Evolutionary conservation across 1,140 invertebrate genomes (phyloP).

Genomic region (Bombus vancouverensis): DNA sequence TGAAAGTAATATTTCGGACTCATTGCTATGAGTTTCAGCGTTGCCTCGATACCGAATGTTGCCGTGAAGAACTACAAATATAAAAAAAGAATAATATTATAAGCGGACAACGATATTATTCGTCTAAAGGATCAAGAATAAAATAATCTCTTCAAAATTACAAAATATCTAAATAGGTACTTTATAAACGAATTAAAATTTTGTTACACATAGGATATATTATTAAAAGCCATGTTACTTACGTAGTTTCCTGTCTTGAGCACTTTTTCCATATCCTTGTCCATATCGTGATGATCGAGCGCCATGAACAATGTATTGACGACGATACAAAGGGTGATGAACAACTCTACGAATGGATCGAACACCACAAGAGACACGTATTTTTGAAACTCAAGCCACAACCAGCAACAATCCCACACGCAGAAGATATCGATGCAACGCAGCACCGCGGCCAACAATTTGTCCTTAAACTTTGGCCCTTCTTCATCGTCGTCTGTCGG

Average conservation of each 20-base stretch:
- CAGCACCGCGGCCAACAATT: conserved; percentile 88
- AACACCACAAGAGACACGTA: conserved; percentile 96
- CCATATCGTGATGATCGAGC: conserved; percentile 97
- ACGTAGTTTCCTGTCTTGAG: conserved; percentile 97
- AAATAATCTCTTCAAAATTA: too few relatives aligned
- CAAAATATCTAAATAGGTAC: too few relatives aligned
- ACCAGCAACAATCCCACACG: conserved; percentile 97
- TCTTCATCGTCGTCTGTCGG: conserved; percentile 95
- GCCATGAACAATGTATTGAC: conserved; percentile 99
- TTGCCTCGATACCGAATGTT: conserved; percentile 98
- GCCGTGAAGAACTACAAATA: conserved; percentile 96
- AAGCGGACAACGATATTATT: too few relatives aligned
- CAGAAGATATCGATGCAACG: conserved; percentile 96
- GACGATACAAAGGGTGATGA: conserved; percentile 98
- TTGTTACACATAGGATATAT: not conserved
- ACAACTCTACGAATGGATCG: conserved; percentile 98
- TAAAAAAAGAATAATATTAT: not conserved
- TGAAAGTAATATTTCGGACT: conserved; percentile 99
- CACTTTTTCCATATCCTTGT: conserved; percentile 91
- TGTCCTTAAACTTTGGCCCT: conserved; percentile 94
- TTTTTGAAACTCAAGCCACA: conserved; percentile 95
- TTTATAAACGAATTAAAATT: too few relatives aligned
- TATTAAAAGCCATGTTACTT: conserved; percentile 80
- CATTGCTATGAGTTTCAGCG: conserved; percentile 97
- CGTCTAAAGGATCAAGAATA: too few relatives aligned